A percentile compares a stretch with the other conserved stretches of the same genome.
These are phyloP conservation scores for Plectrocnemia conspersa DNA, from an alignment of 1,140 invertebrate genomes.

Conservation along the genomic window DNA sequence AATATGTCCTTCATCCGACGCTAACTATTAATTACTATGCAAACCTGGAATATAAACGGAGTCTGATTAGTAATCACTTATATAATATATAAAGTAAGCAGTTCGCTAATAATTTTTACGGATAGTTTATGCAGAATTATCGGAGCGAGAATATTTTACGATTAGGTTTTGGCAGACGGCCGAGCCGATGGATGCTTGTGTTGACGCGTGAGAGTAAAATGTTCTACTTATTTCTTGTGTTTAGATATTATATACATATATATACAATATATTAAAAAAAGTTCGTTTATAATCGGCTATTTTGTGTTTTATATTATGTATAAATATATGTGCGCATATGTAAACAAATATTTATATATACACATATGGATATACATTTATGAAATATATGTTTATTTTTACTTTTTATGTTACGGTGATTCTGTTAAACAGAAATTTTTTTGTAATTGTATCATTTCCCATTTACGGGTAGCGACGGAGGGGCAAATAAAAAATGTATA, in stretches of 20 bases:
- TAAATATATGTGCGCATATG: too few relatives aligned
- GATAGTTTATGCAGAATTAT: slow-evolving; percentile 10
- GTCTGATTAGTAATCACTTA: slow-evolving; percentile 20
- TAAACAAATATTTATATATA: too few relatives aligned
- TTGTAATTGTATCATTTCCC: slow-evolving; percentile 31
- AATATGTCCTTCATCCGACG: slow-evolving; percentile 4
- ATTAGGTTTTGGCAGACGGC: slow-evolving; percentile 1
- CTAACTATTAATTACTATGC: slow-evolving; percentile 15
- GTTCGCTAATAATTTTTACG: slow-evolving; percentile 11
- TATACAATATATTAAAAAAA: slow-evolving; percentile 13
- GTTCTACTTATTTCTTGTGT: slow-evolving; percentile 8
- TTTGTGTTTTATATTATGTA: slow-evolving; percentile 18
- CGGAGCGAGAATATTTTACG: slow-evolving; percentile 11
- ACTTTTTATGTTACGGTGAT: slow-evolving; percentile 28
- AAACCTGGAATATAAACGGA: slow-evolving; percentile 16
- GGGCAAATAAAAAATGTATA: too few relatives aligned
- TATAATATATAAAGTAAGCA: slow-evolving; percentile 19
- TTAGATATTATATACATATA: slow-evolving; percentile 21
- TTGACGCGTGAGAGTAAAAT: slow-evolving; percentile 14
- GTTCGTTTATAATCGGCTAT: slow-evolving; percentile 9
- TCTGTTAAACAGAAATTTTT: slow-evolving; percentile 35
- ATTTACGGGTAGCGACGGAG: too few relatives aligned
- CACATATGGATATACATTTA: too few relatives aligned
- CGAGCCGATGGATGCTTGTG: slow-evolving; percentile 9
- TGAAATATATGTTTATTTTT: slow-evolving; percentile 28